A percentile compares a stretch with the other conserved stretches of the same genome.
phyloP scores from a whole-genome alignment of 2,888 invertebrate species.

The Archips xylosteana region DNA sequence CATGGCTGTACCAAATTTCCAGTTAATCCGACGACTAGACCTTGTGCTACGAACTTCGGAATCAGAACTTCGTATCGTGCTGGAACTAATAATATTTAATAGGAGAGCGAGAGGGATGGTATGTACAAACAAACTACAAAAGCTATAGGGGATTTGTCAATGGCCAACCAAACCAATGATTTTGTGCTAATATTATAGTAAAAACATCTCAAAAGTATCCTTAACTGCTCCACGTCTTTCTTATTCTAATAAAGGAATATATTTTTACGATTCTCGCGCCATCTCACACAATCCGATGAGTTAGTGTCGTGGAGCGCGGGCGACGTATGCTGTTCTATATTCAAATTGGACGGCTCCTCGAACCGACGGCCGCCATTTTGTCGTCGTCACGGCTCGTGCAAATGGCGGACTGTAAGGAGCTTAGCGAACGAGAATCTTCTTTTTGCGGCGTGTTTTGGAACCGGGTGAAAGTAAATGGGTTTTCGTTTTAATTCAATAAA shows the following conservation, averaged over 20 bases:
- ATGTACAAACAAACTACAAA: too few species aligned
- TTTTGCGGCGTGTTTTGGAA: constrained; percentile 24
- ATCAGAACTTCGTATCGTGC: too few species aligned
- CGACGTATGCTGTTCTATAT: constrained; percentile 85
- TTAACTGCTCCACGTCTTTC: constrained; percentile 49
- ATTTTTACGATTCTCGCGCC: constrained; percentile 82
- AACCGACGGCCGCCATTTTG: constrained; percentile 80
- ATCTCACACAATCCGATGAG: constrained; percentile 84
- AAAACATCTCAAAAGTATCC: not conserved
- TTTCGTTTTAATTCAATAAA: not conserved
- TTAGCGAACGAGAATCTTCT: constrained; percentile 40
- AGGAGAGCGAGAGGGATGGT: too few species aligned
- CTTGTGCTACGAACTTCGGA: too few species aligned
- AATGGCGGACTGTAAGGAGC: constrained; percentile 70
- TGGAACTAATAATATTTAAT: too few species aligned
- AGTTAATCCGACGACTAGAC: too few species aligned
- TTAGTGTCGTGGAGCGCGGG: constrained; percentile 78
- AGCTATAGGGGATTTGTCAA: too few species aligned
- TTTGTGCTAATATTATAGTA: not conserved
- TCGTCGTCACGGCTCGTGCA: constrained; percentile 70
- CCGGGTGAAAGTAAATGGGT: not conserved
- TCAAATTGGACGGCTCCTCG: constrained; percentile 79
- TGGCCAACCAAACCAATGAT: too few species aligned
- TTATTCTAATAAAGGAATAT: constrained; percentile 72
- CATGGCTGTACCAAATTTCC: too few species aligned